Conservation (phyloP, 2,888 invertebrate species). For the Cephus pygmeus region DNA sequence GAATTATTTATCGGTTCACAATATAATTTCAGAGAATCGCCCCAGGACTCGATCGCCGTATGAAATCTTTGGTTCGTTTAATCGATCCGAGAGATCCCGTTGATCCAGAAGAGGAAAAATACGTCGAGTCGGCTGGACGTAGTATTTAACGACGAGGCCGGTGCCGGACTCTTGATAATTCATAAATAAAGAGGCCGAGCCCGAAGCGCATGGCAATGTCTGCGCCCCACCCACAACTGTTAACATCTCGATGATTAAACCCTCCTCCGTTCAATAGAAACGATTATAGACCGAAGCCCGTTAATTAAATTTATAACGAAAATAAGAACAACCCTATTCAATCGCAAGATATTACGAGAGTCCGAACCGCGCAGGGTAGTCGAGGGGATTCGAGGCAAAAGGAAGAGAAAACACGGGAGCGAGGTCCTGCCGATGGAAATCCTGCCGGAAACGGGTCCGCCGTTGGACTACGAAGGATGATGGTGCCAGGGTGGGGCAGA, state of each 20-base stretch:
- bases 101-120: background rate
- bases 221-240: slow-evolving; percentile 22
- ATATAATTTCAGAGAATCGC: background rate
- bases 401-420: background rate
- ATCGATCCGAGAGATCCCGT: background rate
- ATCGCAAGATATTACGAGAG: background rate
- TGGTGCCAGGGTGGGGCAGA: background rate
- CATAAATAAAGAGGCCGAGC: slow-evolving; percentile 17
- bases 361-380: background rate
- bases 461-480: background rate
- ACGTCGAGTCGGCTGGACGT: background rate
- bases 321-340: background rate
- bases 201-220: slow-evolving; percentile 5
- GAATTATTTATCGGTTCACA: background rate
- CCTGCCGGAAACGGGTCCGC: background rate
- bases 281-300: slow-evolving; percentile 18
- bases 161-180: slow-evolving; percentile 9
- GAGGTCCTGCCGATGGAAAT: background rate
- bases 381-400: background rate
- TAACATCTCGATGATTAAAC: slow-evolving; percentile 25
- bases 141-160: background rate
- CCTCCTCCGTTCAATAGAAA: slow-evolving; percentile 18
- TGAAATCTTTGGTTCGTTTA: background rate
- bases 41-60: background rate
- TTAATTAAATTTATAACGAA: slow-evolving; percentile 19